Conservation (phyloP, 2,888 invertebrate genomes). For the Folsomia manolachei region DNA sequence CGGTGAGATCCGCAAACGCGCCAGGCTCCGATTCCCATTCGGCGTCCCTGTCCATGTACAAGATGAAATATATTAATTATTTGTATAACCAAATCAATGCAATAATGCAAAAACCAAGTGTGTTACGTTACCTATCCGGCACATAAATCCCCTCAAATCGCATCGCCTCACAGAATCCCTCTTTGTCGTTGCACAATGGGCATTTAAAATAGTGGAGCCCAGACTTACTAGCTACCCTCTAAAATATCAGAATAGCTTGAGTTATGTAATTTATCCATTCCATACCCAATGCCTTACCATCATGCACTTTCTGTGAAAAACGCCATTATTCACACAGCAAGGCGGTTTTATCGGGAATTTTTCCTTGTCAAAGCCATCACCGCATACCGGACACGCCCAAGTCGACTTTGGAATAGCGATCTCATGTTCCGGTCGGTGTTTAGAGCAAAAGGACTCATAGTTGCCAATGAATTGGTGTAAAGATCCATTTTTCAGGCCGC, state of each 20-base stretch:
- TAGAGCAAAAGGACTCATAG: conserved; percentile 64
- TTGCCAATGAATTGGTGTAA: conserved; percentile 65
- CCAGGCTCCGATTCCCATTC: conserved; percentile 76
- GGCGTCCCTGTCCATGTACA: too few relatives aligned
- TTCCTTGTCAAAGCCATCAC: conserved; percentile 59
- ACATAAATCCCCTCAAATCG: conserved; percentile 70
- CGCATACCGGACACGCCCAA: conserved; percentile 67
- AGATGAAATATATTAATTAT: too few relatives aligned
- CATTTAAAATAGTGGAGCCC: conserved; percentile 78
- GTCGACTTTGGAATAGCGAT: conserved; percentile 54
- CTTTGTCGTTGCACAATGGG: conserved; percentile 73
- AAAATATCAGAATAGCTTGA: conserved; percentile 51
- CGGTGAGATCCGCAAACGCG: conserved; percentile 70
- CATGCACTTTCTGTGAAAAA: conserved; percentile 72
- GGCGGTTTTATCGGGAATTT: conserved; percentile 65
- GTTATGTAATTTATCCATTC: too few relatives aligned
- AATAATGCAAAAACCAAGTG: too few relatives aligned
- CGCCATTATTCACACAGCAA: conserved; percentile 71
- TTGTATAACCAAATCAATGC: too few relatives aligned
- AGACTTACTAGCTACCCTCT: conserved; percentile 67
- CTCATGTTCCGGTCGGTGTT: conserved; percentile 62
- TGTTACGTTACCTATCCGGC: too few relatives aligned
- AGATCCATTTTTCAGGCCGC: conserved; percentile 65
- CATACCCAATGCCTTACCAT: conserved; percentile 63
- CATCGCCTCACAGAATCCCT: conserved; percentile 63